Percentiles rank a stretch among this genome's conserved stretches.
phyloP scores from a whole-genome alignment of 2,797 vertebrate species.

The Lagocephalus sceleratus region DNA sequence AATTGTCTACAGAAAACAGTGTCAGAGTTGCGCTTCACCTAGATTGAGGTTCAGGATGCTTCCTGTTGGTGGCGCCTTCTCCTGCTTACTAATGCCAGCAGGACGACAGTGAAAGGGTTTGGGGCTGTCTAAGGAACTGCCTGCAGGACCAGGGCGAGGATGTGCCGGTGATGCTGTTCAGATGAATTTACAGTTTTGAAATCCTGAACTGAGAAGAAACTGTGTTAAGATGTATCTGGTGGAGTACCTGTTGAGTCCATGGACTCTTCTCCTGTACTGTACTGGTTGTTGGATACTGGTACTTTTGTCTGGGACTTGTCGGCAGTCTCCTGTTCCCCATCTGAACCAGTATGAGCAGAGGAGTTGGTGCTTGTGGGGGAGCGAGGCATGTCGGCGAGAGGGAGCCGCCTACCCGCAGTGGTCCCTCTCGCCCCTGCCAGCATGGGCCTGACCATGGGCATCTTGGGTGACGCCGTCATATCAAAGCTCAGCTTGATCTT shows the following conservation, averaged over 20 bases:
- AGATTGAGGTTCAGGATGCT: slow-evolving; percentile 98
- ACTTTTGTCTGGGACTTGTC: slow-evolving; percentile 85
- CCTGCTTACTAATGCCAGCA: slow-evolving; percentile 79
- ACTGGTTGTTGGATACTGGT: slow-evolving; percentile 80
- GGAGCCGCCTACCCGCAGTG: slow-evolving; percentile 73
- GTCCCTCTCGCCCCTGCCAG: slow-evolving; percentile 57
- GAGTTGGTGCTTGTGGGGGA: slow-evolving; percentile 97
- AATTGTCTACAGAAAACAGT: slow-evolving; percentile 2
- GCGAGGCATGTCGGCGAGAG: slow-evolving; percentile 86
- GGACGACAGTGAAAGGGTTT: slow-evolving; percentile 88
- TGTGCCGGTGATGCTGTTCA: slow-evolving; percentile 83
- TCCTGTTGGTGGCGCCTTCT: slow-evolving; percentile 84
- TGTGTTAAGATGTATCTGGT: background rate
- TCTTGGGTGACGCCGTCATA: slow-evolving; percentile 93
- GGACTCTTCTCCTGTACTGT: slow-evolving; percentile 89
- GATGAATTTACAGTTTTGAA: slow-evolving; percentile 25
- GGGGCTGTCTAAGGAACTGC: slow-evolving; percentile 85
- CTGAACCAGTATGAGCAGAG: slow-evolving; percentile 91
- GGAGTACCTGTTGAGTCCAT: slow-evolving; percentile 86
- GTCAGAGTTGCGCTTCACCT: slow-evolving; percentile 73
- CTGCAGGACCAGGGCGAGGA: slow-evolving; percentile 78
- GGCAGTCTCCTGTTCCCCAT: slow-evolving; percentile 85
- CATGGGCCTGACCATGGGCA: slow-evolving; percentile 85
- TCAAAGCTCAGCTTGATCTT: slow-evolving; percentile 98
- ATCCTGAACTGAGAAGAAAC: background rate